Evolutionary conservation across 1,140 invertebrate genomes (phyloP), one percentile per base, ranked within the genome.

Genomic region (Drosophila kanapiae): DNA sequence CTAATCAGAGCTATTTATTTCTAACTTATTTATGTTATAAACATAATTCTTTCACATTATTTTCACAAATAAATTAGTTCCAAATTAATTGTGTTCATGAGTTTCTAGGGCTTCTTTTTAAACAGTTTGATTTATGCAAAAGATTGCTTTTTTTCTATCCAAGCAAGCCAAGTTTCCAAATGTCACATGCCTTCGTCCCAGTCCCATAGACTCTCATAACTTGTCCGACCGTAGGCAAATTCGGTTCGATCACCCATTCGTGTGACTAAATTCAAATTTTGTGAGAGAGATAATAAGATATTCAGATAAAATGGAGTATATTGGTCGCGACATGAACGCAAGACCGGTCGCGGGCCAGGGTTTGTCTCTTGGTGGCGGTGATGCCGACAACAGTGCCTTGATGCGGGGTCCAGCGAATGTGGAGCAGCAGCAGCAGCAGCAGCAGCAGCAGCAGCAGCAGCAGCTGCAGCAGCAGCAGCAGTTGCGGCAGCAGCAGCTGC

Each of bases 361-460:
- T 3, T 1, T 11, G 11, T 27, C 27, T 0, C 4, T 45, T 6
- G 70, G 57, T 11, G 74, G 74, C 23, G 74, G 74, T 8, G 74
- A 76, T 75, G 74, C 74, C 0, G 74, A 76, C 23, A 65, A 76
- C n/a, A 63, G 71, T 33, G 70, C 9, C 9, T 4, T 43, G 11
- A 16, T 75, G 18, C 37, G 49, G 0, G 59, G 51, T 16, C 33
- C 5, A 6, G n/a, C 10, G 14, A 9, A 56, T 16, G 31, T n/a
- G 16, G 53, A 31, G 14, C 58, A 63, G 8, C 62, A 31, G 16
- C 16, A 40, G 11, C 45, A 10, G 14, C 37, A 29, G n/a, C 33
- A 18, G 31, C 5, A 6, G n/a, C 33, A 33, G 18, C 11, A 18
- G 10, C 14, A 3, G 2, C 13, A 16, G 53, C 35, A 47, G 38